Evolutionary conservation across 1,140 invertebrate species (phyloP).

Genomic region (Saccostrea cuccullata): DNA sequence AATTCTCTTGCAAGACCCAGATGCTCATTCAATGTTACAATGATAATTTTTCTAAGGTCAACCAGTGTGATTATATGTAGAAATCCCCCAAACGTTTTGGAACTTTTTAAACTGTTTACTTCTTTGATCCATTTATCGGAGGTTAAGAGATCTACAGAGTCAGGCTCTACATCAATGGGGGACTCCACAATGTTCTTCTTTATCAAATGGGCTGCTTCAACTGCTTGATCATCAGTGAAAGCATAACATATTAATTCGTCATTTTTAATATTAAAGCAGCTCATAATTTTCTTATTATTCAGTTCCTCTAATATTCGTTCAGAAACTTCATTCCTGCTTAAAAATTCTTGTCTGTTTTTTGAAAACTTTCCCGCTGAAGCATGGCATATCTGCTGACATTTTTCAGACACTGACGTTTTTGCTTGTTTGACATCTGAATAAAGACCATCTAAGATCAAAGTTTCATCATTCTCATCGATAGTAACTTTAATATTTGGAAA

Average conservation of each 20-base stretch:
- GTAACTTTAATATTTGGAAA: conserved; percentile 51
- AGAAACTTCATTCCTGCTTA: conserved; percentile 43
- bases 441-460: conserved; percentile 55
- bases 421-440: conserved; percentile 50
- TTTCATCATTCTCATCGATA: conserved; percentile 30
- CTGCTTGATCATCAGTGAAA: conserved; percentile 44
- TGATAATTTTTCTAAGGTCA: conserved; percentile 1
- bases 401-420: conserved; percentile 48
- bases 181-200: conserved; percentile 47
- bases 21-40: conserved; percentile 5
- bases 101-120: neutral
- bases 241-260: conserved; percentile 47
- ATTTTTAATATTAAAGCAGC: conserved; percentile 54
- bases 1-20: conserved; percentile 38
- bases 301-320: conserved; percentile 36
- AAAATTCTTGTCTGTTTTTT: conserved; percentile 26
- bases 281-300: conserved; percentile 42
- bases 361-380: neutral
- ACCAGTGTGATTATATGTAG: neutral
- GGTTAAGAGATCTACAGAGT: conserved; percentile 5
- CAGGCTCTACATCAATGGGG: conserved; percentile 42
- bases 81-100: neutral
- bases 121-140: neutral
- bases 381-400: conserved; percentile 5
- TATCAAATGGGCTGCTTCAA: conserved; percentile 48